Evolutionary conservation across 2,888 invertebrate genomes (phyloP).

Genomic region (Endomychus coccineus): DNA sequence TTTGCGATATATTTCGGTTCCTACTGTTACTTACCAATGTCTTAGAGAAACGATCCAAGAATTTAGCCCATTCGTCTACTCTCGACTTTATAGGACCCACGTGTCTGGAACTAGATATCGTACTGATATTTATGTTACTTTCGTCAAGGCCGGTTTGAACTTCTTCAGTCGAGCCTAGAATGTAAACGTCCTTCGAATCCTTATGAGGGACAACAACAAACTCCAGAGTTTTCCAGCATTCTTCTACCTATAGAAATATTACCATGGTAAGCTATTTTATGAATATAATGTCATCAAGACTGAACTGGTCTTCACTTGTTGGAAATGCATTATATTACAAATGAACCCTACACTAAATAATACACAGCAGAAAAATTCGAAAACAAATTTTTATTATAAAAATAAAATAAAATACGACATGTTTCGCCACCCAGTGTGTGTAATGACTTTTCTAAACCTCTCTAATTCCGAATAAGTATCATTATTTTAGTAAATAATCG

Average conservation of each 20-base stretch:
- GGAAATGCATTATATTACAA: background rate
- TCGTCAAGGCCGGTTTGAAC: conserved; percentile 77
- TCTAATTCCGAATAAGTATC: too few species aligned
- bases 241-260: conserved; percentile 67
- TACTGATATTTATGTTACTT: conserved; percentile 77
- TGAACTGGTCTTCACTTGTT: background rate
- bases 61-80: conserved; percentile 75
- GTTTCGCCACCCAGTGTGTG: too few species aligned
- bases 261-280: too few species aligned
- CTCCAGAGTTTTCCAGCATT: conserved; percentile 73
- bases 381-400: too few species aligned
- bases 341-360: too few species aligned
- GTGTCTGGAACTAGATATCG: conserved; percentile 78
- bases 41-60: conserved; percentile 69
- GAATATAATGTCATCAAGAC: too few species aligned
- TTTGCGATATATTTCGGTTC: too few species aligned
- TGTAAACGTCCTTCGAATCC: conserved; percentile 74
- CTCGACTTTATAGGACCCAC: conserved; percentile 75
- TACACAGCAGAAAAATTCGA: too few species aligned
- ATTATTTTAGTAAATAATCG: too few species aligned
- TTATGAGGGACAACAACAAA: conserved; percentile 71
- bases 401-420: too few species aligned
- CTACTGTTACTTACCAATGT: conserved; percentile 60
- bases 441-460: too few species aligned
- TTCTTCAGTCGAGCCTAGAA: conserved; percentile 79